Percentiles rank a stretch among this genome's conserved stretches.
These are phyloP conservation scores for Drosophila arawakana DNA, from an alignment of 1,140 invertebrate genomes.

Conservation along the genomic window DNA sequence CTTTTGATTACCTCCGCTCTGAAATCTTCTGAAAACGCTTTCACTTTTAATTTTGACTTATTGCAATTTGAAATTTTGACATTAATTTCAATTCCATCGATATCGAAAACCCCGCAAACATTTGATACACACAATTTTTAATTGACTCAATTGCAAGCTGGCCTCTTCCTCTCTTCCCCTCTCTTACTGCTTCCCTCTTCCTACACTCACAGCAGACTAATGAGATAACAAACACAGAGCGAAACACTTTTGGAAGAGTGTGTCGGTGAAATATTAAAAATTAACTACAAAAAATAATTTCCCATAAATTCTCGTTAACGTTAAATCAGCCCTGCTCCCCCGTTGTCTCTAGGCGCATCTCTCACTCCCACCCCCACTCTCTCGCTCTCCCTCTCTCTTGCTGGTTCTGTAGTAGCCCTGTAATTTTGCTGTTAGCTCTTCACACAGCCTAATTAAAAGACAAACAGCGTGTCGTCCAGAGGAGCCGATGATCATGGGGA, in stretches of 20 bases:
- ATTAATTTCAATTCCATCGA: constrained; percentile 72
- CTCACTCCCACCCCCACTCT: background rate
- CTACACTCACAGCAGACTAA: constrained; percentile 34
- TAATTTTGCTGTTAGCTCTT: constrained; percentile 62
- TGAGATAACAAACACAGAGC: constrained; percentile 57
- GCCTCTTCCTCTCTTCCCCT: background rate
- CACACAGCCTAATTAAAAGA: constrained; percentile 80
- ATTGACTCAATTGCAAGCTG: constrained; percentile 72
- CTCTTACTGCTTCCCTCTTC: background rate
- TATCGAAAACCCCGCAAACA: constrained; percentile 45
- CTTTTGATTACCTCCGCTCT: background rate
- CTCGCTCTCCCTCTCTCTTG: background rate
- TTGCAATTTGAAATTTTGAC: constrained; percentile 60
- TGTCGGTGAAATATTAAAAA: constrained; percentile 77
- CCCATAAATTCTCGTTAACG: constrained; percentile 83
- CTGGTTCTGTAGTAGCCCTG: constrained; percentile 19
- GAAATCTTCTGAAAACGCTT: background rate
- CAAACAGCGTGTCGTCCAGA: constrained; percentile 60
- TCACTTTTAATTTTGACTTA: constrained; percentile 60
- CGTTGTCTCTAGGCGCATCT: background rate
- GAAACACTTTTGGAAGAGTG: constrained; percentile 20
- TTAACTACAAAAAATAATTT: constrained; percentile 82
- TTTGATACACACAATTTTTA: constrained; percentile 62
- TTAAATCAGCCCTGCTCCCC: constrained; percentile 15
- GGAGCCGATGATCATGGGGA: constrained; percentile 37